phyloP scores from a whole-genome alignment of 2,113 vertebrate genomes.

The Caranx ignobilis region DNA sequence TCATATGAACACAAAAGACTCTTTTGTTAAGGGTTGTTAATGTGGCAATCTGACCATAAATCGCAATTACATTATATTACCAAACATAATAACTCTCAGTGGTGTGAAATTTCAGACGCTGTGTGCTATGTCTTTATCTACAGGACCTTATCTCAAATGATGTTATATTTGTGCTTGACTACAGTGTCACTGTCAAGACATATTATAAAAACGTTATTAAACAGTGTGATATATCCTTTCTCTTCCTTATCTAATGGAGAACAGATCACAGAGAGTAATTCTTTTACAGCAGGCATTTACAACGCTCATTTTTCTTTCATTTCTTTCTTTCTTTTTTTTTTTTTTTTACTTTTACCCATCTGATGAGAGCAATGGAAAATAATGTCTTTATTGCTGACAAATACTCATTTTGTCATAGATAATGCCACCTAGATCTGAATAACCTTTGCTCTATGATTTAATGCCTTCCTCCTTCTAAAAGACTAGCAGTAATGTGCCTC shows the following conservation, averaged over 20 bases:
- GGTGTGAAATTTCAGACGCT: conserved; percentile 42
- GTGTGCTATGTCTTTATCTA: conserved; percentile 1
- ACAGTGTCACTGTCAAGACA: conserved; percentile 1
- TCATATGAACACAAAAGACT: conserved; percentile 37
- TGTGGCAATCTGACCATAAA: conserved; percentile 49
- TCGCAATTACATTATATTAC: conserved; percentile 33
- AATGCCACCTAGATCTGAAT: background rate
- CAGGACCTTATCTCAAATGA: conserved; percentile 40
- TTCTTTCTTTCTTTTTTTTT: background rate
- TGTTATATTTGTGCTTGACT: conserved; percentile 26
- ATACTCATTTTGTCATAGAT: background rate
- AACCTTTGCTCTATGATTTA: background rate
- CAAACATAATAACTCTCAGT: conserved; percentile 5
- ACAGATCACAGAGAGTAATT: conserved; percentile 58
- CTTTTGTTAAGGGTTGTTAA: conserved; percentile 42
- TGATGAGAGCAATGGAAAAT: background rate
- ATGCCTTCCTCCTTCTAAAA: background rate
- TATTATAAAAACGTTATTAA: conserved; percentile 47
- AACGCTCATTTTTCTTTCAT: background rate
- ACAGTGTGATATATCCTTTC: conserved; percentile 6
- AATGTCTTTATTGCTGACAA: background rate
- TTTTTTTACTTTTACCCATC: conserved; percentile 3
- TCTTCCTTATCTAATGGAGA: conserved; percentile 24
- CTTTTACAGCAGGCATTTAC: conserved; percentile 61
- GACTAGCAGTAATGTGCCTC: background rate